Evolutionary conservation across 2,113 vertebrate genomes (phyloP).

Genomic region (Dicaeum eximium): DNA sequence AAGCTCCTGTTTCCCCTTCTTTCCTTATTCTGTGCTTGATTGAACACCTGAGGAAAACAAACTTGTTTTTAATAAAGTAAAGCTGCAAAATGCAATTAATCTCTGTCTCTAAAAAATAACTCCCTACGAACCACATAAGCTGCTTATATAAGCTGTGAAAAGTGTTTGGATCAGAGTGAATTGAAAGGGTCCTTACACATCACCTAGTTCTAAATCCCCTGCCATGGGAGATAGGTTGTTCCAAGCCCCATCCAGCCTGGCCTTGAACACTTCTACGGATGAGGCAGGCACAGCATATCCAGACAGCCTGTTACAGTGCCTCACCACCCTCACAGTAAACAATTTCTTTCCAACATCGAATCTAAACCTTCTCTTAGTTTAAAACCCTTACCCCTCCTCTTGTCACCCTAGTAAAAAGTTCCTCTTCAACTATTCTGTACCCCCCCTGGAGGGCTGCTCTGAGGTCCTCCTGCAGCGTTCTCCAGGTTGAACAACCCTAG

Average conservation of each 20-base stretch:
- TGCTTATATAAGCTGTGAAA: not conserved
- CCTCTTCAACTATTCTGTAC: not conserved
- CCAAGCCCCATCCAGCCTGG: not conserved
- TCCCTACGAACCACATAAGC: not conserved
- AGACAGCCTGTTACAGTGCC: not conserved
- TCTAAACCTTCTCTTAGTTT: not conserved
- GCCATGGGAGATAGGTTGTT: rapidly evolving
- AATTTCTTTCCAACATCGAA: not conserved
- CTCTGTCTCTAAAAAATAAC: not conserved
- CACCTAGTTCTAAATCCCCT: not conserved
- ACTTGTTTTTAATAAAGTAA: not conserved
- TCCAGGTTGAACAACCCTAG: not conserved
- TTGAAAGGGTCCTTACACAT: not conserved
- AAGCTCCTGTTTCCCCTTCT: not conserved
- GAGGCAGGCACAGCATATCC: not conserved
- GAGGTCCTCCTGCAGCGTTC: not conserved
- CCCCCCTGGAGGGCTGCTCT: not conserved
- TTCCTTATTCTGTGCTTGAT: not conserved
- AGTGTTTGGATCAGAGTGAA: not conserved
- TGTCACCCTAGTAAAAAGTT: not conserved
- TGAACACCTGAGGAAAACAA: not conserved
- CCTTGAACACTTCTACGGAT: not conserved
- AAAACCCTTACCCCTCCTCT: not conserved
- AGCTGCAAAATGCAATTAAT: not conserved
- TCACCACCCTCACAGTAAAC: not conserved